Conservation (phyloP, 2,888 invertebrate genomes). For the Tridacna crocea region DNA sequence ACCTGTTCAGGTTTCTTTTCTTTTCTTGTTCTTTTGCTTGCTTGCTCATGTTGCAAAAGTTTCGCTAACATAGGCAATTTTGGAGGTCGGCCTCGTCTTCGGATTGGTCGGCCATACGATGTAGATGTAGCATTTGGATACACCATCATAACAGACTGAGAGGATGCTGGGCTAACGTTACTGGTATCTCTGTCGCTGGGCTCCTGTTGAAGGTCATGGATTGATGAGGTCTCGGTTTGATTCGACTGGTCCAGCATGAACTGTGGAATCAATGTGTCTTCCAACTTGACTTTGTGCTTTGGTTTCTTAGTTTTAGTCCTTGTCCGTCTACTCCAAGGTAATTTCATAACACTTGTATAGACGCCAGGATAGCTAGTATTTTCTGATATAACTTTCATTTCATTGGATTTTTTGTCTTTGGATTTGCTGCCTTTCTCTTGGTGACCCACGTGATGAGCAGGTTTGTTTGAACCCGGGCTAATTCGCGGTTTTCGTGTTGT, state of each 20-base stretch:
- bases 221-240: conserved; percentile 15
- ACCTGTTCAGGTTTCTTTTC: conserved; percentile 30
- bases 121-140: conserved; percentile 70
- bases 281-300: conserved; percentile 49
- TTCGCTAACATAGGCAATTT: conserved; percentile 74
- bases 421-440: conserved; percentile 22
- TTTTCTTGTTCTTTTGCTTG: conserved; percentile 30
- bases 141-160: conserved; percentile 76
- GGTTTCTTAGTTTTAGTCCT: conserved; percentile 72
- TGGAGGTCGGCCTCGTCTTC: conserved; percentile 75
- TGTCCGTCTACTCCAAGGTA: conserved; percentile 78
- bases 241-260: conserved; percentile 51
- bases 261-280: conserved; percentile 50
- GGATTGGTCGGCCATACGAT: conserved; percentile 66
- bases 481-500: not conserved
- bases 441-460: not conserved
- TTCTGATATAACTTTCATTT: conserved; percentile 77
- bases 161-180: conserved; percentile 24
- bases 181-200: not conserved
- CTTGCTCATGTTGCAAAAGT: conserved; percentile 62
- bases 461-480: not conserved
- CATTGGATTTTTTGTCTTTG: conserved; percentile 54
- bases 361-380: conserved; percentile 76
- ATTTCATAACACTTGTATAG: conserved; percentile 79
- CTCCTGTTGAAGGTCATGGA: not conserved